Percentiles rank a stretch among this genome's conserved stretches.
phyloP scores from a whole-genome alignment of 1,140 invertebrate genomes.

The Euwallacea fornicatus region DNA sequence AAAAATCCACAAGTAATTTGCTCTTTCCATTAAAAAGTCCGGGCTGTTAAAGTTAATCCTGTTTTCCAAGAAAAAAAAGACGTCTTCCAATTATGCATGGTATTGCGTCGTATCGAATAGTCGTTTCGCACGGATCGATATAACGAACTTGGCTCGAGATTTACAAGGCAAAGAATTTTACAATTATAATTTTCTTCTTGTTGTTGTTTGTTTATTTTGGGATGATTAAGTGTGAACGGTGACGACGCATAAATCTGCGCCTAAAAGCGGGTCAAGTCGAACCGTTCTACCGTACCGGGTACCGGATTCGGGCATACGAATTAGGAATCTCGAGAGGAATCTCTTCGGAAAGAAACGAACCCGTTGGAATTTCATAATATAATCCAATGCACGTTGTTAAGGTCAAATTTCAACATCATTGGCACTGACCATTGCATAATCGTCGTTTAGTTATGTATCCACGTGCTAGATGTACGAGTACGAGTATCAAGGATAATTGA shows the following conservation, averaged over 20 bases:
- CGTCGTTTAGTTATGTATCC: too few species aligned
- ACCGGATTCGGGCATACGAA: too few species aligned
- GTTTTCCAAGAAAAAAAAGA: conserved; percentile 6
- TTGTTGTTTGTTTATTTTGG: conserved; percentile 1
- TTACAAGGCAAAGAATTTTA: conserved; percentile 4
- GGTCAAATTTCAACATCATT: too few species aligned
- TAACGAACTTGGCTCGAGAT: conserved; percentile 2
- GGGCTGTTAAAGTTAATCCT: background rate
- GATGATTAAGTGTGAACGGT: background rate
- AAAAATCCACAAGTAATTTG: background rate
- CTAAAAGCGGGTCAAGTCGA: background rate
- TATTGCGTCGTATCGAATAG: conserved; percentile 5
- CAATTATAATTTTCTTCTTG: conserved; percentile 7
- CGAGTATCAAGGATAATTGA: too few species aligned
- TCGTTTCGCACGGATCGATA: conserved; percentile 5
- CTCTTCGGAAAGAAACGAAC: too few species aligned
- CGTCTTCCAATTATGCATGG: conserved; percentile 4
- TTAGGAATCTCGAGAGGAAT: too few species aligned
- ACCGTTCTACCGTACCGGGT: too few species aligned
- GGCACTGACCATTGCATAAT: too few species aligned
- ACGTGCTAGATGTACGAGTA: too few species aligned
- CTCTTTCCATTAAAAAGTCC: background rate
- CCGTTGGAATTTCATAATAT: too few species aligned
- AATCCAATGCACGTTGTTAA: too few species aligned
- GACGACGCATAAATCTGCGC: background rate